A percentile compares a stretch with the other conserved stretches of the same genome.
Evolutionary conservation across 2,797 vertebrate genomes (phyloP).

Genomic region (Amblyopsis hoosieri): DNA sequence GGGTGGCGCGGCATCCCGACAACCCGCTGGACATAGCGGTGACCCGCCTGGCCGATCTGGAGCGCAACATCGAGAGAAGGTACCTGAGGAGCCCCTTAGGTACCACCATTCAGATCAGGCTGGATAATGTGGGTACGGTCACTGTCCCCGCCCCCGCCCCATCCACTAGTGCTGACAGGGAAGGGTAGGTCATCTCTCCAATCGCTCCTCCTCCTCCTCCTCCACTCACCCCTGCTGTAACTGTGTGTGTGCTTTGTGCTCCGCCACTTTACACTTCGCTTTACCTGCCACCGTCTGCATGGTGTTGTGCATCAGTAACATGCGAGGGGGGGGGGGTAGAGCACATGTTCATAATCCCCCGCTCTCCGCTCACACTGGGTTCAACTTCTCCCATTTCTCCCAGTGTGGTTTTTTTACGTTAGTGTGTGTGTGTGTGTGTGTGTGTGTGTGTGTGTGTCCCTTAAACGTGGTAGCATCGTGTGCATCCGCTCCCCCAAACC

Average conservation of each 20-base stretch:
- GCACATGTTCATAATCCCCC: constrained; percentile 62
- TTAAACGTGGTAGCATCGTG: constrained; percentile 77
- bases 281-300: constrained; percentile 63
- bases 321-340: constrained; percentile 8
- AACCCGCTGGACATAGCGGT: constrained; percentile 99
- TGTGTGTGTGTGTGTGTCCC: constrained; percentile 67
- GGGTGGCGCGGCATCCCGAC: constrained; percentile 91
- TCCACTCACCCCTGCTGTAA: constrained; percentile 62
- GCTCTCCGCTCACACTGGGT: constrained; percentile 43
- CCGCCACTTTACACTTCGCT: constrained; percentile 21
- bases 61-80: constrained; percentile 99
- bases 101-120: constrained; percentile 99
- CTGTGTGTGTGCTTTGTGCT: constrained; percentile 87
- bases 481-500: constrained; percentile 62
- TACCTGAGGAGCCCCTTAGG: constrained; percentile 99
- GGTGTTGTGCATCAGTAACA: constrained; percentile 69
- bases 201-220: constrained; percentile 75
- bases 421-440: constrained; percentile 75
- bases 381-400: neutral
- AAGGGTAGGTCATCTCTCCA: constrained; percentile 98
- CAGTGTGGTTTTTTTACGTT: constrained; percentile 17
- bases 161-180: constrained; percentile 99
- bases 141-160: constrained; percentile 99
- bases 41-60: constrained; percentile 98
- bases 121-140: constrained; percentile 99